Conservation (phyloP, 1,140 invertebrate species). For the Thrips palmi region DNA sequence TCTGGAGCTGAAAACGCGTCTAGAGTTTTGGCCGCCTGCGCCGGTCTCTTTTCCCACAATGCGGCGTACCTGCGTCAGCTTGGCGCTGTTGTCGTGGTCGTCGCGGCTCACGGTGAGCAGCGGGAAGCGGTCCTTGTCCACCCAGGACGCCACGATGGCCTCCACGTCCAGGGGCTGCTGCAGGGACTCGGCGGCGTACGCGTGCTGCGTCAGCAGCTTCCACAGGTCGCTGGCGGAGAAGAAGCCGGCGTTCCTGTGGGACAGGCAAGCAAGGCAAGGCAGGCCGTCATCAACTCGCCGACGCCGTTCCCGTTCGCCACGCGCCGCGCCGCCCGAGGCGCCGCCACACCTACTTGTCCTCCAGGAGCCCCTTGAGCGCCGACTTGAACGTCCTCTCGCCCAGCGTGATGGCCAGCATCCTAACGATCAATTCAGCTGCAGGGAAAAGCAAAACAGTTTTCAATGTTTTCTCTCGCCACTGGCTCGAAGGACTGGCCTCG, state of each 20-base stretch:
- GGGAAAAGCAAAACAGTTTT: constrained; percentile 4
- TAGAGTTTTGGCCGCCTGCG: too few species aligned
- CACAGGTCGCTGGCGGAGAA: constrained; percentile 69
- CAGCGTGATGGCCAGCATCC: constrained; percentile 82
- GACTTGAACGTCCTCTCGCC: constrained; percentile 57
- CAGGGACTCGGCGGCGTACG: constrained; percentile 32
- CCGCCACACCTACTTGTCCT: constrained; percentile 27
- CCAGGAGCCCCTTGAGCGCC: constrained; percentile 50
- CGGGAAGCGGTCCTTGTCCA: constrained; percentile 59
- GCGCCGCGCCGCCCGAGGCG: background rate
- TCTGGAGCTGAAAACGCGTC: too few species aligned
- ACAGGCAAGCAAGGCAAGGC: constrained; percentile 7
- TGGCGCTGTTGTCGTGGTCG: constrained; percentile 40
- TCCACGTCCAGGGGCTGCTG: constrained; percentile 30
- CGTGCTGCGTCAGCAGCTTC: constrained; percentile 48
- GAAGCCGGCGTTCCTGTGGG: constrained; percentile 16
- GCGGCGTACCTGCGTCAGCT: constrained; percentile 37
- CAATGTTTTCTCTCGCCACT: too few species aligned
- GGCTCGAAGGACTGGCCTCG: too few species aligned
- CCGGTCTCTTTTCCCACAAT: background rate
- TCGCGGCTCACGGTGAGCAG: constrained; percentile 52
- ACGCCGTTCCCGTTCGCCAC: constrained; percentile 7
- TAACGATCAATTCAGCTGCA: constrained; percentile 67
- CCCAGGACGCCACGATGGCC: constrained; percentile 60
- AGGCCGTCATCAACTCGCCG: constrained; percentile 22